Conservation (phyloP, 2,888 invertebrate genomes). For the Ypsolopha scabrella region DNA sequence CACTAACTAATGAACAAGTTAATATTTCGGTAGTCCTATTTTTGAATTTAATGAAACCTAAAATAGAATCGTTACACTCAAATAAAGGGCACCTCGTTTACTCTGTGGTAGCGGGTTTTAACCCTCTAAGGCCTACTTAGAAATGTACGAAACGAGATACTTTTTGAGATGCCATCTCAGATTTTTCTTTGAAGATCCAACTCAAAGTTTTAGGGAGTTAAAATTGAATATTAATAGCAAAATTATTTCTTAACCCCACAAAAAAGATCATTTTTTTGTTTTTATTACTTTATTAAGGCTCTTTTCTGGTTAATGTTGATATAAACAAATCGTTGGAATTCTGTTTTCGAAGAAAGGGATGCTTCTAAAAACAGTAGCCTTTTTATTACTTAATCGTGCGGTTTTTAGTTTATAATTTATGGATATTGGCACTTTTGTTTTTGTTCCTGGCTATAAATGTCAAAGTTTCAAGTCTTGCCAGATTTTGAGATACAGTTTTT, state of each 20-base stretch:
- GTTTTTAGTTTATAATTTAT: constrained; percentile 21
- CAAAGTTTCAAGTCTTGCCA: not conserved
- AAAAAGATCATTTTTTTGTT: constrained; percentile 31
- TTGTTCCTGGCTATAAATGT: constrained; percentile 24
- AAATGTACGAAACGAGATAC: constrained; percentile 53
- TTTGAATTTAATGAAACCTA: too few relatives aligned
- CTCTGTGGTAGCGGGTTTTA: constrained; percentile 7
- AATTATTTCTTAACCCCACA: constrained; percentile 42
- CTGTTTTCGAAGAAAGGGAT: constrained; percentile 47
- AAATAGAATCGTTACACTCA: too few relatives aligned
- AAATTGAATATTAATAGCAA: constrained; percentile 70
- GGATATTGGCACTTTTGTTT: constrained; percentile 22
- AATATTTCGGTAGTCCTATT: too few relatives aligned
- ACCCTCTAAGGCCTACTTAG: constrained; percentile 47
- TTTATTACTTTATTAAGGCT: constrained; percentile 63
- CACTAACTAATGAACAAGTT: too few relatives aligned
- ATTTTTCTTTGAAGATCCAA: constrained; percentile 62
- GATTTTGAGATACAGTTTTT: not conserved
- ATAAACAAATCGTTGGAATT: constrained; percentile 60
- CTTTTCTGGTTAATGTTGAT: constrained; percentile 52
- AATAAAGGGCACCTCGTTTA: too few relatives aligned
- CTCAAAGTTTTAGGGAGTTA: constrained; percentile 41
- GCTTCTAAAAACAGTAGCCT: constrained; percentile 66
- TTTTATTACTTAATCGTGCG: constrained; percentile 59
- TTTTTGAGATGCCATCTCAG: constrained; percentile 53